These are phyloP conservation scores for Lepidocolaptes lacrymiger DNA, from an alignment of 2,797 vertebrate species.

Conservation along the genomic window DNA sequence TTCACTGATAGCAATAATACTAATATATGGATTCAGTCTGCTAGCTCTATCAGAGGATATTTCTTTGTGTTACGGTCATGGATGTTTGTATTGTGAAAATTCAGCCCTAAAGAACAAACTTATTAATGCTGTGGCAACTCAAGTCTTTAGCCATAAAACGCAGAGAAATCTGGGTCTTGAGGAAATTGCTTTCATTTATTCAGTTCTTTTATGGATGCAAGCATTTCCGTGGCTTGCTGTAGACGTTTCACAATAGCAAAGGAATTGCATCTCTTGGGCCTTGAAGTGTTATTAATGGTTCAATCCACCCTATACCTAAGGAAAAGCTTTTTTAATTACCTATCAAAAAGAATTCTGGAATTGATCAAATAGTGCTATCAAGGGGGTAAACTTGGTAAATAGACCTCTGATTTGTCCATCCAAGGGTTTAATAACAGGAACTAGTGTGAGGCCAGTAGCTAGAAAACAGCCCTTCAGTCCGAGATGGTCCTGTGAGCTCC, in stretches of 20 bases:
- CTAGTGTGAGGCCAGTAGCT: background rate
- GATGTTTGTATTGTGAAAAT: slow-evolving; percentile 53
- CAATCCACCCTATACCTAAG: slow-evolving; percentile 31
- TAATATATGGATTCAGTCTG: slow-evolving; percentile 44
- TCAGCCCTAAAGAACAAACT: slow-evolving; percentile 43
- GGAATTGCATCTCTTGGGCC: slow-evolving; percentile 54
- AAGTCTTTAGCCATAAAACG: slow-evolving; percentile 33
- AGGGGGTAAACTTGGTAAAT: slow-evolving; percentile 30
- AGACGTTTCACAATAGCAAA: slow-evolving; percentile 51
- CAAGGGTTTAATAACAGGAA: slow-evolving; percentile 7
- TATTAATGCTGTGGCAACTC: slow-evolving; percentile 39
- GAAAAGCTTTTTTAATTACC: slow-evolving; percentile 69
- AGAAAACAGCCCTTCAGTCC: background rate
- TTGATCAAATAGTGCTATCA: slow-evolving; percentile 45
- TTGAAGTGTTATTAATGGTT: slow-evolving; percentile 63
- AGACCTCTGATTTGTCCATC: slow-evolving; percentile 53
- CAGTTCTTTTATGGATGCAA: slow-evolving; percentile 12
- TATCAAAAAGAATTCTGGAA: slow-evolving; percentile 58
- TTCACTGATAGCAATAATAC: slow-evolving; percentile 16
- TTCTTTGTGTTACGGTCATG: slow-evolving; percentile 36
- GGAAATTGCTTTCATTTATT: slow-evolving; percentile 66
- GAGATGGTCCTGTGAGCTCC: background rate
- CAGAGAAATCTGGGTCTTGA: background rate
- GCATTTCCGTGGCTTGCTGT: slow-evolving; percentile 14
- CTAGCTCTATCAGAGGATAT: slow-evolving; percentile 15